Percentiles rank a stretch among this genome's conserved stretches.
Evolutionary conservation across 2,113 vertebrate genomes (phyloP).

Genomic region (Urocolius indicus): DNA sequence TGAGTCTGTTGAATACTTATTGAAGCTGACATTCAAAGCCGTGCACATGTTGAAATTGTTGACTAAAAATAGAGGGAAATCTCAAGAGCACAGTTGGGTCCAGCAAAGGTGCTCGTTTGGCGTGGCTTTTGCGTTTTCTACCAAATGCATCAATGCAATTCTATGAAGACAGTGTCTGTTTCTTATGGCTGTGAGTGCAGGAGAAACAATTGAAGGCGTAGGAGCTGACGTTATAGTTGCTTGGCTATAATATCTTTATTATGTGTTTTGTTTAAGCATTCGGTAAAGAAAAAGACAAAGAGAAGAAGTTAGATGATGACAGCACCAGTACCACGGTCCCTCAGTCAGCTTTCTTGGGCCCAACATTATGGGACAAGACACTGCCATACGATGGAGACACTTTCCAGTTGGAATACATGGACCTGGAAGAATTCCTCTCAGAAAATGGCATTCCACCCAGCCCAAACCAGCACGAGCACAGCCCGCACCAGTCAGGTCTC

Average conservation of each 20-base stretch:
- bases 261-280: conserved; percentile 81
- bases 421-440: conserved; percentile 98
- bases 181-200: not conserved
- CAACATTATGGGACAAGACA: conserved; percentile 98
- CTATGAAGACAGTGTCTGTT: not conserved
- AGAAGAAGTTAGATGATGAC: conserved; percentile 96
- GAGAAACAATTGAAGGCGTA: not conserved
- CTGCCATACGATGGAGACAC: conserved; percentile 95
- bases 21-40: not conserved
- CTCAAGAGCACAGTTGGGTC: not conserved
- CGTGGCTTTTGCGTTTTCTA: conserved; percentile 11
- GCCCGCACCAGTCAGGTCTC: conserved; percentile 79
- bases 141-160: not conserved
- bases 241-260: not conserved
- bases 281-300: conserved; percentile 92
- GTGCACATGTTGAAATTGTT: not conserved
- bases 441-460: conserved; percentile 98
- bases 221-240: not conserved
- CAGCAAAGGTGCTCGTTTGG: not conserved
- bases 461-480: conserved; percentile 84
- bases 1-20: not conserved
- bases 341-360: conserved; percentile 96
- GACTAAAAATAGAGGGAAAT: not conserved
- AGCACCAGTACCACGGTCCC: conserved; percentile 81
- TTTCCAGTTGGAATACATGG: conserved; percentile 99